These are phyloP conservation scores for Perodicticus potto DNA, from an alignment of 2,797 vertebrate genomes.

Conservation along the genomic window DNA sequence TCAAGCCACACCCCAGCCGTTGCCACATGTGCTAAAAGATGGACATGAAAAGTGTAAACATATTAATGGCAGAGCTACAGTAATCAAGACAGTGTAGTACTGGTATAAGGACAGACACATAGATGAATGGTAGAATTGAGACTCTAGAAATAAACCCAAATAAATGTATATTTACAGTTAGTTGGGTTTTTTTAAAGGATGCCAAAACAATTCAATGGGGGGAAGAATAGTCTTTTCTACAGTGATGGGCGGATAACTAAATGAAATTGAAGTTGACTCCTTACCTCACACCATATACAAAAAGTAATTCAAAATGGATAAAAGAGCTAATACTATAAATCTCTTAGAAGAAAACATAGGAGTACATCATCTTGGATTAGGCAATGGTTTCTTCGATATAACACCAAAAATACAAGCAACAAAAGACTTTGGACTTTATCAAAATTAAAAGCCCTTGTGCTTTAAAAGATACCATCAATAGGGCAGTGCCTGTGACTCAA, in stretches of 20 bases:
- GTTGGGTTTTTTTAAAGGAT: not conserved
- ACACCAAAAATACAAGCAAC: not conserved
- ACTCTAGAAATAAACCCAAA: slow-evolving; percentile 12
- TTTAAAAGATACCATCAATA: not conserved
- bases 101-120: not conserved
- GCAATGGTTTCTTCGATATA: not conserved
- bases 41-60: not conserved
- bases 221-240: not conserved
- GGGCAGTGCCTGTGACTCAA: too few species aligned
- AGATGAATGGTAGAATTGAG: not conserved
- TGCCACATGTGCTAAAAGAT: not conserved
- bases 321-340: slow-evolving; percentile 1
- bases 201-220: not conserved
- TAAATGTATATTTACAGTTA: not conserved
- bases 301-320: slow-evolving; percentile 42
- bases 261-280: slow-evolving; percentile 19
- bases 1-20: not conserved
- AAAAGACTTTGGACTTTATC: not conserved
- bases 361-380: slow-evolving; percentile 1
- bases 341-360: slow-evolving; percentile 31
- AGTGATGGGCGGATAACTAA: not conserved
- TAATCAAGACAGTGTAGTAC: not conserved
- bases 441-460: slow-evolving; percentile 9
- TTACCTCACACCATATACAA: slow-evolving; percentile 1
- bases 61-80: not conserved